Percentiles rank a stretch among this genome's conserved stretches.
Evolutionary conservation across 2,797 vertebrate genomes (phyloP).

Genomic region (Synanceia verrucosa): DNA sequence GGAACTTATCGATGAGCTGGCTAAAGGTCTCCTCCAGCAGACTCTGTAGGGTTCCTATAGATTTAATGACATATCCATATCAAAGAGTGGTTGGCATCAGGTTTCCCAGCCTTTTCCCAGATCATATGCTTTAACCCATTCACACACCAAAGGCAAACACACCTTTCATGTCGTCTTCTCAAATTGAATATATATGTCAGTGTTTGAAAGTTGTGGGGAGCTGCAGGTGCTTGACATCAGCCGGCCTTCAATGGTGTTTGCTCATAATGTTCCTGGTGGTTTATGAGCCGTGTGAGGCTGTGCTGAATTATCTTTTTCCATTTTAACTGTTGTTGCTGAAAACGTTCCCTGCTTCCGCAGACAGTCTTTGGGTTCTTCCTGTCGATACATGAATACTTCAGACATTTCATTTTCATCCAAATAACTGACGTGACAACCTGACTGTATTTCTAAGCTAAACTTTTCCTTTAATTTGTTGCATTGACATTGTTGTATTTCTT

Average conservation of each 20-base stretch:
- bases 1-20: neutral
- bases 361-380: conserved; percentile 25
- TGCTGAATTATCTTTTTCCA: conserved; percentile 51
- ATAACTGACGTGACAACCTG: neutral
- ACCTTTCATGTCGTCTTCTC: neutral
- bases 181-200: neutral
- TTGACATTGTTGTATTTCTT: conserved; percentile 9
- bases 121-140: neutral
- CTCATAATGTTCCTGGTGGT: conserved; percentile 21
- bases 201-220: neutral
- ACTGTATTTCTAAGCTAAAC: conserved; percentile 1
- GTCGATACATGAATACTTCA: conserved; percentile 32
- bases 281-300: conserved; percentile 46
- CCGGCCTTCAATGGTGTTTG: conserved; percentile 14
- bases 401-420: neutral
- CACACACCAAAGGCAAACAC: neutral
- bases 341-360: conserved; percentile 9
- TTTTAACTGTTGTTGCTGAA: conserved; percentile 24
- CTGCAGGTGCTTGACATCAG: conserved; percentile 62
- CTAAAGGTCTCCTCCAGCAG: neutral
- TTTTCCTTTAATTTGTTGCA: neutral
- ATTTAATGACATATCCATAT: neutral
- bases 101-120: neutral
- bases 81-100: neutral
- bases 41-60: neutral